A percentile compares a stretch with the other conserved stretches of the same genome.
Conservation (phyloP, 2,888 invertebrate genomes). For the Limnephilus auricula region DNA sequence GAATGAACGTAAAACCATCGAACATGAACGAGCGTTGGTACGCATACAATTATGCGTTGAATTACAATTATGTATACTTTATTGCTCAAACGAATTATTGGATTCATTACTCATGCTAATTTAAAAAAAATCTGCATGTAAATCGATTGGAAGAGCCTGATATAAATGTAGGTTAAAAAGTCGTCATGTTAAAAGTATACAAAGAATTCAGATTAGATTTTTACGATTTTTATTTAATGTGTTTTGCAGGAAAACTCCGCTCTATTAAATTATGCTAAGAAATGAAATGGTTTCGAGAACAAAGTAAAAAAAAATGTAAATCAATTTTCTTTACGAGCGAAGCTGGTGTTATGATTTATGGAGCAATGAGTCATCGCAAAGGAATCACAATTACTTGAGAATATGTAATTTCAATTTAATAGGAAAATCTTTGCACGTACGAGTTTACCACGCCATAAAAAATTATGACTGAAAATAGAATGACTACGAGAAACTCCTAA, state of each 20-base stretch:
- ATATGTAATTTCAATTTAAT: not conserved
- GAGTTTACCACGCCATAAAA: not conserved
- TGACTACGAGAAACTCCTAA: no score
- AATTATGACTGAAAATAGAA: no score
- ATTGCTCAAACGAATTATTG: not conserved
- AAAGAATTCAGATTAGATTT: not conserved
- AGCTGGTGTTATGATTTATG: not conserved
- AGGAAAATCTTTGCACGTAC: not conserved
- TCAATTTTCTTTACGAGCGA: not conserved
- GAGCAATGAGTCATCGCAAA: not conserved
- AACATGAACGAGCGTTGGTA: no score
- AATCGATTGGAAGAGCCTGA: not conserved
- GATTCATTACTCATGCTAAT: not conserved
- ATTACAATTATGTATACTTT: not conserved
- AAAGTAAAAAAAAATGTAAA: not conserved
- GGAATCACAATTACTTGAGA: not conserved
- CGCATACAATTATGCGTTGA: not conserved
- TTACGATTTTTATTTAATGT: not conserved
- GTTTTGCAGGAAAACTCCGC: not conserved
- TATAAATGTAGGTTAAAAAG: not conserved
- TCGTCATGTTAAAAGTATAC: not conserved
- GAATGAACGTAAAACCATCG: no score
- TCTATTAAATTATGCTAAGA: not conserved
- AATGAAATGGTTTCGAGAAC: not conserved
- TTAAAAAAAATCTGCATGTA: not conserved